Evolutionary conservation across 1,140 invertebrate species (phyloP), one percentile per base, ranked within the genome.

Genomic region (Oscheius sp.): DNA sequence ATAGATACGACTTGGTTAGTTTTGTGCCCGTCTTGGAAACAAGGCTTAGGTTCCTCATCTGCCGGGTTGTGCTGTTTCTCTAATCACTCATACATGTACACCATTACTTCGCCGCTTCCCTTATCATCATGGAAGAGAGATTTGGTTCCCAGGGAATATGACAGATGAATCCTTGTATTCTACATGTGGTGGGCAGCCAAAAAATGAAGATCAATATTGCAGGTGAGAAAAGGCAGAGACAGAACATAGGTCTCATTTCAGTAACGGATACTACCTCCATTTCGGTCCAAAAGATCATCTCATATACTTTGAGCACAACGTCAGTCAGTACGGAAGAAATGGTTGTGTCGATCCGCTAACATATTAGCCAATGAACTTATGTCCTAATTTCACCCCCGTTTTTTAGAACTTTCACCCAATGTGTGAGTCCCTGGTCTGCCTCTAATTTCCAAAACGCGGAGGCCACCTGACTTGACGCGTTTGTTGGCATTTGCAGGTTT

Each of bases 111-210:
- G 75, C 66, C 75, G 75, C 65, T 55, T 45, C n/a, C 65, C 75
- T 32, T 76, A 76, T 68, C 75, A 76, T 49, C 75, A 76, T 32
- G 75, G 75, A 7, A 71, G 58, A n/a, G 75, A 76, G 34, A 46
- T 76, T 1, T 76, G 75, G 75, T 76, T 68, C 28, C 64, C 63
- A 2, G 45, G 42, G 1, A 68, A 68, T 31, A 76, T 76, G 75
- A 59, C 63, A 0, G 26, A 20, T 2, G 35, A 26, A 3, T 46
- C 45, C 42, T n/a, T 71, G 28, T 76, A 61, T 34, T 36, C 29
- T 18, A 38, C 75, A 28, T 76, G 75, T 46, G 68, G 36, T 20
- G 75, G 75, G 23, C 36, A 3, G 13, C 75, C 75, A n/a, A 4
- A 62, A n/a, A 74, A 76, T 38, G 75, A 76, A 45, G 75, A 76